Percentiles rank a stretch among this genome's conserved stretches.
Conservation (phyloP, 92 coral and sea anemone species). For the Porites divaricata region DNA sequence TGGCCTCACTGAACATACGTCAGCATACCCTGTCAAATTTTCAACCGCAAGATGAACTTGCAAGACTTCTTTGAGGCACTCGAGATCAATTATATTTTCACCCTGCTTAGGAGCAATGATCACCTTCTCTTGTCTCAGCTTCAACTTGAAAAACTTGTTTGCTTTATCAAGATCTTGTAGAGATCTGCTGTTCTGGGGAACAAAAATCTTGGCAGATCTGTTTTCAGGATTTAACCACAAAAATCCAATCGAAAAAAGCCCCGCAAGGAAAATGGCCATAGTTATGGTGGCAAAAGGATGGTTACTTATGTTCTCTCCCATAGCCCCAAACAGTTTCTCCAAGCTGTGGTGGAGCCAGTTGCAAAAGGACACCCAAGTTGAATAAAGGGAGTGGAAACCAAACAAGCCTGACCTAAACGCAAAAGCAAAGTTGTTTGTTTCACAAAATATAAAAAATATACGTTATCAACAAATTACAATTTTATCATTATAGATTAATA, state of each 20-base stretch:
- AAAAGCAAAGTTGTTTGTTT: background rate
- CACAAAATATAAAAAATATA: background rate
- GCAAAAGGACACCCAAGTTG: slow-evolving; percentile 62
- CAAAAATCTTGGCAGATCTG: slow-evolving; percentile 54
- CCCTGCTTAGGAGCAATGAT: slow-evolving; percentile 37
- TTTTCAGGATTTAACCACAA: slow-evolving; percentile 56
- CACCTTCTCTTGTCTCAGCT: slow-evolving; percentile 46
- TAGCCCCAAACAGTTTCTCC: slow-evolving; percentile 47
- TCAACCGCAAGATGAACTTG: slow-evolving; percentile 35
- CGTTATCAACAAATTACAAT: too few species aligned
- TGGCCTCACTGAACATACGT: slow-evolving; percentile 43
- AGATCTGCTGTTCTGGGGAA: slow-evolving; percentile 65
- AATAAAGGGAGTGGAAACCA: background rate
- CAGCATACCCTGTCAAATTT: slow-evolving; percentile 40
- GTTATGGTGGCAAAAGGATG: slow-evolving; percentile 38
- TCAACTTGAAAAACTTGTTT: slow-evolving; percentile 33
- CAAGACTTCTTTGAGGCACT: slow-evolving; percentile 46
- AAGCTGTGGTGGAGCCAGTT: slow-evolving; percentile 51
- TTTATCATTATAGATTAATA: too few species aligned
- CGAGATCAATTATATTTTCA: slow-evolving; percentile 13
- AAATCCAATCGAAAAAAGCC: slow-evolving; percentile 54
- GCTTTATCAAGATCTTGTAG: slow-evolving; percentile 59
- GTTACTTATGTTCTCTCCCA: slow-evolving; percentile 32
- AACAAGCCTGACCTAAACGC: background rate
- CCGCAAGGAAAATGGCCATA: slow-evolving; percentile 38